Percentiles rank a stretch among this genome's conserved stretches.
Evolutionary conservation across 2,888 invertebrate species (phyloP).

Genomic region (Eustalomyia histrio): DNA sequence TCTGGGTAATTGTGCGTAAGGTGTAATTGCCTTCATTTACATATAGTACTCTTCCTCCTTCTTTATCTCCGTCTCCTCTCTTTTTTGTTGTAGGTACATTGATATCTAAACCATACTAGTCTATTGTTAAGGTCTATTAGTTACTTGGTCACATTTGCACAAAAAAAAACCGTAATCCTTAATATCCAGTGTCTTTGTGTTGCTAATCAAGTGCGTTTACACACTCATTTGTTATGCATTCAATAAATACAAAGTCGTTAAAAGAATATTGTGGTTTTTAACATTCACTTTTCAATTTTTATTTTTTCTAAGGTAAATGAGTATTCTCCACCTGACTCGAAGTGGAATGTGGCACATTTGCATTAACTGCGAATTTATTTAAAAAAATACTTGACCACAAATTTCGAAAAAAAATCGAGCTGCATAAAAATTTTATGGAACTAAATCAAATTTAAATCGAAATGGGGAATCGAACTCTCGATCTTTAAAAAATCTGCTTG

Average conservation of each 20-base stretch:
- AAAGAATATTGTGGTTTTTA: constrained; percentile 73
- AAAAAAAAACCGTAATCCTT: constrained; percentile 7
- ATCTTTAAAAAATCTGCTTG: not conserved
- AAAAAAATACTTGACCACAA: too few relatives aligned
- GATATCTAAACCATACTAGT: constrained; percentile 31
- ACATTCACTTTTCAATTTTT: constrained; percentile 73
- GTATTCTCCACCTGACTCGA: not conserved
- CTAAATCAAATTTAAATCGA: too few relatives aligned
- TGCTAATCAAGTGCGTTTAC: constrained; percentile 20
- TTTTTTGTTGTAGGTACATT: constrained; percentile 26
- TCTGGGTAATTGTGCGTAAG: constrained; percentile 64
- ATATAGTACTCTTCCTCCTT: constrained; percentile 27
- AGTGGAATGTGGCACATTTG: not conserved
- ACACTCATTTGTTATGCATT: constrained; percentile 70
- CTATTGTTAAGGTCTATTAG: constrained; percentile 36
- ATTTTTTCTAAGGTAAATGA: not conserved
- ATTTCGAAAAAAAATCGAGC: too few relatives aligned
- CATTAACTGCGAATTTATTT: too few relatives aligned
- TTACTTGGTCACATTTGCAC: constrained; percentile 26
- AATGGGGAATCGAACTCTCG: too few relatives aligned
- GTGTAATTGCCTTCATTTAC: constrained; percentile 65
- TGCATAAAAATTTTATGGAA: too few relatives aligned
- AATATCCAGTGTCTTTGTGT: constrained; percentile 2
- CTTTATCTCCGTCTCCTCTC: too few relatives aligned
- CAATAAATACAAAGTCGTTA: constrained; percentile 75